These are phyloP conservation scores for Rhodeus uyekii DNA, from an alignment of 2,797 vertebrate species.

Conservation along the genomic window DNA sequence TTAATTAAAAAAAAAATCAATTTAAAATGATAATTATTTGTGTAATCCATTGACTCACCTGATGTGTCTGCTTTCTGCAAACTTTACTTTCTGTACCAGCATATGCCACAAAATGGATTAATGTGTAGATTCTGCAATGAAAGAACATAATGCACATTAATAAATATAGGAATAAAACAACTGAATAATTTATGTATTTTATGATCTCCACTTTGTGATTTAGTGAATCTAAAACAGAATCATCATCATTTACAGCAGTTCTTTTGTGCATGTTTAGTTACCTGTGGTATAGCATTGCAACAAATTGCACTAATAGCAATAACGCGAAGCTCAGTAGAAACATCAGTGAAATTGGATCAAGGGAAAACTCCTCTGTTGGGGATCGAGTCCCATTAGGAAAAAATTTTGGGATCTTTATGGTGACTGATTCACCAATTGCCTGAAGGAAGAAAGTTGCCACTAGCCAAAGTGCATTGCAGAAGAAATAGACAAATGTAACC, in stretches of 20 bases:
- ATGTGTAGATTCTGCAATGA: constrained; percentile 53
- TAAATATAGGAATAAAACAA: background rate
- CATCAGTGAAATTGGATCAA: constrained; percentile 63
- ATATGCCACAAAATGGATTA: constrained; percentile 58
- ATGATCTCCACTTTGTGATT: too few relatives aligned
- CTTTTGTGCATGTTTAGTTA: constrained; percentile 20
- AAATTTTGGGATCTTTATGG: constrained; percentile 54
- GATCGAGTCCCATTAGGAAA: constrained; percentile 28
- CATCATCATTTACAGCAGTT: too few relatives aligned
- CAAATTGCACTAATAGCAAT: constrained; percentile 57
- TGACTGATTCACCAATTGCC: constrained; percentile 41
- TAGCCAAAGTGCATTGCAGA: constrained; percentile 62
- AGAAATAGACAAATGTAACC: constrained; percentile 59
- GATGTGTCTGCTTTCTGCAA: background rate
- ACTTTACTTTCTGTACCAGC: constrained; percentile 45
- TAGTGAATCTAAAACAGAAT: too few relatives aligned
- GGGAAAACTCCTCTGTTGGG: constrained; percentile 4
- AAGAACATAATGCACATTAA: background rate
- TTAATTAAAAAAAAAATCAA: background rate
- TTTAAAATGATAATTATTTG: background rate
- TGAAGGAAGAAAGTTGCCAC: constrained; percentile 62
- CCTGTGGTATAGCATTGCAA: constrained; percentile 62
- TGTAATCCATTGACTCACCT: constrained; percentile 1
- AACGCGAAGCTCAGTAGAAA: constrained; percentile 58
- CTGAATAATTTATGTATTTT: background rate